These are phyloP conservation scores for Hystrix cristata DNA, from an alignment of 2,113 vertebrate species.

Conservation along the genomic window DNA sequence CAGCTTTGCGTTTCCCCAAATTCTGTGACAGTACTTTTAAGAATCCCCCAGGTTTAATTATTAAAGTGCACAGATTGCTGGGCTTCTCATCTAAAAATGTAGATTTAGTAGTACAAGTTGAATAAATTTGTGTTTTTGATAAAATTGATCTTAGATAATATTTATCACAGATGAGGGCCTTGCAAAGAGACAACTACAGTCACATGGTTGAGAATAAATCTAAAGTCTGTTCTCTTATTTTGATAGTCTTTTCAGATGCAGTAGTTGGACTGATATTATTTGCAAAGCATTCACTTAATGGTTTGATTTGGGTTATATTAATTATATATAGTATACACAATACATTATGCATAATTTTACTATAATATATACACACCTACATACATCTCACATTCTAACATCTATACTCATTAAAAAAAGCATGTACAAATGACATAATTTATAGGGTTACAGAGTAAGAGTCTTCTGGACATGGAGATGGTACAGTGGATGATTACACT, in stretches of 20 bases:
- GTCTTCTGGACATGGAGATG: background rate
- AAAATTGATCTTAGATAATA: background rate
- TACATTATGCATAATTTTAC: background rate
- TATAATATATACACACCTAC: background rate
- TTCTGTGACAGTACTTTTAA: background rate
- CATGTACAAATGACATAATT: background rate
- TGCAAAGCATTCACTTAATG: background rate
- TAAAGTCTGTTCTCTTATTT: background rate
- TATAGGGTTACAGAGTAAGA: background rate
- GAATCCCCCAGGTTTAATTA: background rate
- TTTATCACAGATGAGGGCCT: background rate
- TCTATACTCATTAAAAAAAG: background rate
- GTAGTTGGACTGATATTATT: background rate
- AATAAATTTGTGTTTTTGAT: background rate
- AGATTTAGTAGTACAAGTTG: background rate
- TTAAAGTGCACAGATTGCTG: background rate
- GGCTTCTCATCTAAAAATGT: background rate
- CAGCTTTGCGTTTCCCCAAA: background rate
- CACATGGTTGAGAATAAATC: background rate
- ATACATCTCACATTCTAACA: background rate
- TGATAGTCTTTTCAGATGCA: background rate
- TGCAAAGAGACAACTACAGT: background rate
- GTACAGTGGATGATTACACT: background rate
- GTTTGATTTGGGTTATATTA: conserved; percentile 14
- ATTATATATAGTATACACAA: background rate